These are phyloP conservation scores for Callipepla californica DNA, from an alignment of 2,113 vertebrate species.

Conservation along the genomic window DNA sequence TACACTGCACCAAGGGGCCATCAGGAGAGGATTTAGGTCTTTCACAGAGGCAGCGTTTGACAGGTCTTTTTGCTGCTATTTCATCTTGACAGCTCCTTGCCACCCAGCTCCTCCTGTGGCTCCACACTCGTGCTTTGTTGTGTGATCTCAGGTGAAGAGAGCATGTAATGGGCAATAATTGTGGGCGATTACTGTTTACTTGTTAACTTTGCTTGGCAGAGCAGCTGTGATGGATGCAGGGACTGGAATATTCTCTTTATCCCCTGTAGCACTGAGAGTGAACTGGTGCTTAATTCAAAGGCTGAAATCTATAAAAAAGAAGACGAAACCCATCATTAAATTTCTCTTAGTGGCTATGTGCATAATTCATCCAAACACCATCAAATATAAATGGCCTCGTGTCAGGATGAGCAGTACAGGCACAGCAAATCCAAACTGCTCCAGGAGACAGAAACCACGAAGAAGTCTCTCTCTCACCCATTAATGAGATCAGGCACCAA, in stretches of 20 bases:
- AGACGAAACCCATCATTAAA: conserved; percentile 88
- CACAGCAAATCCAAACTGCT: background rate
- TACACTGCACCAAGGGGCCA: background rate
- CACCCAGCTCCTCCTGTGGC: conserved; percentile 68
- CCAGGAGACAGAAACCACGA: background rate
- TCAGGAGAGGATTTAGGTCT: conserved; percentile 44
- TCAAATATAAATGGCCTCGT: conserved; percentile 91
- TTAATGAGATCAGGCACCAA: background rate
- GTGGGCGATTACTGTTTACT: conserved; percentile 73
- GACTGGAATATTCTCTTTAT: conserved; percentile 43
- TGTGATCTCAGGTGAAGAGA: conserved; percentile 77
- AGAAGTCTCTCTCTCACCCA: background rate
- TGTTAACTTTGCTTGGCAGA: conserved; percentile 71
- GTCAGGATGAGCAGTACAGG: background rate
- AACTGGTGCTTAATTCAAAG: conserved; percentile 84
- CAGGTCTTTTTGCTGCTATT: conserved; percentile 49
- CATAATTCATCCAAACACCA: conserved; percentile 91
- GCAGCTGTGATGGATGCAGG: background rate
- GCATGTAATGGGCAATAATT: conserved; percentile 82
- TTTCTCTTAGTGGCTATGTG: conserved; percentile 86
- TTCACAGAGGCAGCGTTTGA: conserved; percentile 11
- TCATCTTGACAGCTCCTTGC: conserved; percentile 67
- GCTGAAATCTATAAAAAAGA: conserved; percentile 77
- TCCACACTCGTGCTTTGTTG: conserved; percentile 55
- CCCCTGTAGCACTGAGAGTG: conserved; percentile 31